Percentiles rank a stretch among this genome's conserved stretches.
These are phyloP conservation scores for Chironomus striatipennis DNA, from an alignment of 1,140 invertebrate species.

Conservation along the genomic window DNA sequence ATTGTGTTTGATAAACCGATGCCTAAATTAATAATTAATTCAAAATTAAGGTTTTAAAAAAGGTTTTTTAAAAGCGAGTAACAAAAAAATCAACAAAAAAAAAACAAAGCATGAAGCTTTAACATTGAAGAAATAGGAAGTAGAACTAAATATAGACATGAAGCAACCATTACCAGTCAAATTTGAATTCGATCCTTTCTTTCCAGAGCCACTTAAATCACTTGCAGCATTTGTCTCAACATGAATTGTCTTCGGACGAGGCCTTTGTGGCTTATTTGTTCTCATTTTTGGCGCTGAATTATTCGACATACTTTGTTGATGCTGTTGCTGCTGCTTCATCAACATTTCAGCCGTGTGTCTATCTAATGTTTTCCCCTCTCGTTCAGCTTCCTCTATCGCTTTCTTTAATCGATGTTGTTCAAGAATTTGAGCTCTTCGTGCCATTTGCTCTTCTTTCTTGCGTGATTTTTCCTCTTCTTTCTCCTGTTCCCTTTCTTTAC, in stretches of 20 bases:
- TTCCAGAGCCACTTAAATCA: constrained; percentile 64
- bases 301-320: constrained; percentile 31
- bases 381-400: constrained; percentile 81
- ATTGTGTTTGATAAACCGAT: constrained; percentile 45
- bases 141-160: constrained; percentile 28
- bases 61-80: constrained; percentile 28
- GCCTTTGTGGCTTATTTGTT: constrained; percentile 49
- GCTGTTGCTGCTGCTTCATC: constrained; percentile 45
- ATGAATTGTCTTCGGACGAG: constrained; percentile 78
- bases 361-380: constrained; percentile 53
- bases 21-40: constrained; percentile 33
- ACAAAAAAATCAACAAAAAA: constrained; percentile 39
- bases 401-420: constrained; percentile 94
- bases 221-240: constrained; percentile 64
- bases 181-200: constrained; percentile 73
- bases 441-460: constrained; percentile 86
- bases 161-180: constrained; percentile 54
- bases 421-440: constrained; percentile 76
- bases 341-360: constrained; percentile 46
- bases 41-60: constrained; percentile 29
- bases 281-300: constrained; percentile 50
- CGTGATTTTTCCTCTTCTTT: constrained; percentile 76
- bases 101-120: constrained; percentile 32
- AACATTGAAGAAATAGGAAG: constrained; percentile 30
- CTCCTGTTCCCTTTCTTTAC: constrained; percentile 65